Conservation (phyloP, 2,113 vertebrate genomes). For the Ictalurus punctatus region DNA sequence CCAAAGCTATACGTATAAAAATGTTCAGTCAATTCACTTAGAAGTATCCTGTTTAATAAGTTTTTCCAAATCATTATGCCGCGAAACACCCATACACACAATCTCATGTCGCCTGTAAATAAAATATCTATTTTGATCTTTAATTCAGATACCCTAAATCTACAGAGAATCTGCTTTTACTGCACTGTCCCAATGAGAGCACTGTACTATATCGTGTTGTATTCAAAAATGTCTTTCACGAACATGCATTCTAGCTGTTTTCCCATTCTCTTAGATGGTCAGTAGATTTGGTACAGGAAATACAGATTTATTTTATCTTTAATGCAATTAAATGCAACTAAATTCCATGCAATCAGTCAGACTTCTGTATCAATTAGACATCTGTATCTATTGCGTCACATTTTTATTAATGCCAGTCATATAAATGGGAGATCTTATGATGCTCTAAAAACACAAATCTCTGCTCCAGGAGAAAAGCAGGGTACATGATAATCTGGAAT, state of each 20-base stretch:
- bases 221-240: background rate
- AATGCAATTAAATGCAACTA: background rate
- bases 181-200: background rate
- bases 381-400: background rate
- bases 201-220: background rate
- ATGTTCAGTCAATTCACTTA: background rate
- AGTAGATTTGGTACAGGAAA: background rate
- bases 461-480: background rate
- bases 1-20: background rate
- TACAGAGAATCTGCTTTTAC: background rate
- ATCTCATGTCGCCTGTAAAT: background rate
- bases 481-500: background rate
- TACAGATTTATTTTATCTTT: background rate
- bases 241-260: background rate
- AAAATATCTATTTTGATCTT: background rate
- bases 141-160: background rate
- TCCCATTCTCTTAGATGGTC: background rate
- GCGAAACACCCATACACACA: background rate
- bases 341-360: too few relatives aligned
- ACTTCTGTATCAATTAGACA: background rate
- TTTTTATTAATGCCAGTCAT: background rate
- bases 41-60: background rate
- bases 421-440: too few relatives aligned
- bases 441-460: too few relatives aligned
- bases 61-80: background rate